Evolutionary conservation across 23 tunicate genomes (phyloP).

Genomic region (Trididemnum clinides): DNA sequence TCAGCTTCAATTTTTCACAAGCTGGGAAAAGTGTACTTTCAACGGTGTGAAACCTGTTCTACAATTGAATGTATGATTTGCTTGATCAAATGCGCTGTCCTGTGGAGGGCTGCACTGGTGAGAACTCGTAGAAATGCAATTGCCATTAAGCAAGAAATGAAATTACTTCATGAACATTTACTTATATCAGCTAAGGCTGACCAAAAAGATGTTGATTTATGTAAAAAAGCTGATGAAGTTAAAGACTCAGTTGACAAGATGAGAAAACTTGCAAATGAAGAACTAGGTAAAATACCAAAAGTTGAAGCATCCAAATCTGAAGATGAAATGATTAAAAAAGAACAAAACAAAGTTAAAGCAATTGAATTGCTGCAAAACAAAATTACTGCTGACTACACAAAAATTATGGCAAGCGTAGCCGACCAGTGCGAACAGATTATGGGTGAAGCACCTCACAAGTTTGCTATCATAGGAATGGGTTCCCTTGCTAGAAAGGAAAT

Average conservation of each 20-base stretch:
- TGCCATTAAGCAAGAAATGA: background rate
- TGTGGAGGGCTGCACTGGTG: background rate
- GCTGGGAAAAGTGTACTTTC: background rate
- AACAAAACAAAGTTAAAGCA: background rate
- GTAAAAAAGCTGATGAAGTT: background rate
- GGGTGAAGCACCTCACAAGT: background rate
- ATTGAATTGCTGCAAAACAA: background rate
- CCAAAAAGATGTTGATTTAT: background rate
- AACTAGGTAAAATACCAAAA: background rate
- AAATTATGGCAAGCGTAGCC: background rate
- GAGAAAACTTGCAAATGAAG: background rate
- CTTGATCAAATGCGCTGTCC: slow-evolving; percentile 1
- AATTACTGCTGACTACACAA: background rate
- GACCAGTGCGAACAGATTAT: background rate
- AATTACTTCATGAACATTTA: background rate
- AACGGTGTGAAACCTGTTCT: background rate
- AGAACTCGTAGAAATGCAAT: background rate
- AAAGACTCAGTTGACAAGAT: background rate
- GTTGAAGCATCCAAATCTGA: background rate
- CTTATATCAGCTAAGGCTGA: background rate
- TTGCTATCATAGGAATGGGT: background rate
- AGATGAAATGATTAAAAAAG: background rate
- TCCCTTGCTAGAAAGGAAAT: background rate
- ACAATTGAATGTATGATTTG: background rate
- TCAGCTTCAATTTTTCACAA: background rate